phyloP scores from a whole-genome alignment of 2,797 vertebrate genomes.

The Notolabrus celidotus region DNA sequence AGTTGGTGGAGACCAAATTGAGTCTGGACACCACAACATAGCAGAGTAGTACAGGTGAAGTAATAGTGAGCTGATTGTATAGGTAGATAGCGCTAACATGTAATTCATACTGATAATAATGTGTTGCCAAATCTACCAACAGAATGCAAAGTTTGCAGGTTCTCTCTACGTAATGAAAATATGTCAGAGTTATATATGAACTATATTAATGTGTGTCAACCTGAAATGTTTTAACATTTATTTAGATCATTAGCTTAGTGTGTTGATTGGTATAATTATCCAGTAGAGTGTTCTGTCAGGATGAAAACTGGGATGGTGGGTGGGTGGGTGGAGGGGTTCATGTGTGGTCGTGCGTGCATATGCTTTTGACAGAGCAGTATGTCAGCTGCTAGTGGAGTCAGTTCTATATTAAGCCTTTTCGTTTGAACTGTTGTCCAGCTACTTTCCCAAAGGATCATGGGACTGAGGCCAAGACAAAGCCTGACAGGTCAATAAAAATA shows the following conservation, averaged over 20 bases:
- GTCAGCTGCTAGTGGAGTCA: slow-evolving; percentile 77
- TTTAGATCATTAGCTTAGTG: background rate
- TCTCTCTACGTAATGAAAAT: too few relatives aligned
- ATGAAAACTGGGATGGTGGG: background rate
- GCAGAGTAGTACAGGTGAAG: background rate
- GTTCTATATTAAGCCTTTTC: slow-evolving; percentile 71
- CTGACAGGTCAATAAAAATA: slow-evolving; percentile 23
- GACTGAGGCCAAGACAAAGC: slow-evolving; percentile 36
- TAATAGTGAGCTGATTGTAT: background rate
- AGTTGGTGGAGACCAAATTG: background rate
- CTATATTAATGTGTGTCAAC: too few relatives aligned
- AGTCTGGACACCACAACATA: too few relatives aligned
- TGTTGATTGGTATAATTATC: background rate
- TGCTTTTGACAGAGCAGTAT: slow-evolving; percentile 43
- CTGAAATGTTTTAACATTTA: too few relatives aligned
- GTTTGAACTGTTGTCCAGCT: slow-evolving; percentile 67
- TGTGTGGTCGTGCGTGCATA: slow-evolving; percentile 53
- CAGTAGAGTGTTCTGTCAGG: background rate
- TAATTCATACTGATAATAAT: too few relatives aligned
- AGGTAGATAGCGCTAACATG: background rate
- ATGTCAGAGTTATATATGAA: too few relatives aligned
- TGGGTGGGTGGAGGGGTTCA: background rate
- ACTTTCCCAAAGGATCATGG: slow-evolving; percentile 54
- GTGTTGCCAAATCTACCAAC: too few relatives aligned
- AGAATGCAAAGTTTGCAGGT: too few relatives aligned